Percentiles rank a stretch among this genome's conserved stretches.
Conservation (phyloP, 2,888 invertebrate species). For the Caenorhabditis doughertyi region DNA sequence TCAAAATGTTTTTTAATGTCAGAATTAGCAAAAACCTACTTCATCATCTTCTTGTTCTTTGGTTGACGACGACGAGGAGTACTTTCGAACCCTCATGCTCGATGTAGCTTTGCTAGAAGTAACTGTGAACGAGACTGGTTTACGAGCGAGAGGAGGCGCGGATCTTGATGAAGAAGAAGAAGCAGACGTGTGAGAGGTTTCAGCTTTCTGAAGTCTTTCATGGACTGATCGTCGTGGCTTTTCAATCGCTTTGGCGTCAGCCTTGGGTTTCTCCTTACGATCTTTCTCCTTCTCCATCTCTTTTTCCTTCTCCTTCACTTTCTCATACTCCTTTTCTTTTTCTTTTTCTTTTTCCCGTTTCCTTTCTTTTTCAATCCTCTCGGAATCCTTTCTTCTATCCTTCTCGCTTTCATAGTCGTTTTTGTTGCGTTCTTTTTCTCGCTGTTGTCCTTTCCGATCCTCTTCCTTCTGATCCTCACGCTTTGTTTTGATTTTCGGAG, state of each 20-base stretch:
- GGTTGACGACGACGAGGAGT: constrained; percentile 39
- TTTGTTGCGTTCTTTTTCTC: constrained; percentile 6
- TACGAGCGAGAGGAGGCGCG: background rate
- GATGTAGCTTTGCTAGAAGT: constrained; percentile 17
- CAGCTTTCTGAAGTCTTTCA: constrained; percentile 45
- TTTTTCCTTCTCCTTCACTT: constrained; percentile 13
- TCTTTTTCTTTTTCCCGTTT: constrained; percentile 38
- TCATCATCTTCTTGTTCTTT: constrained; percentile 44
- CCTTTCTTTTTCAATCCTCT: constrained; percentile 11
- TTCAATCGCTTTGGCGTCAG: background rate
- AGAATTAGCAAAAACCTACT: constrained; percentile 3
- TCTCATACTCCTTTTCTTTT: constrained; percentile 20
- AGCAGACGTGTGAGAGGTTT: background rate
- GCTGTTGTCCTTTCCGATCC: background rate
- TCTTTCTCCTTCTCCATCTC: constrained; percentile 18
- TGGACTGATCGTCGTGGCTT: constrained; percentile 41
- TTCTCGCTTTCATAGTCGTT: constrained; percentile 8
- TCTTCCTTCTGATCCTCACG: constrained; percentile 11
- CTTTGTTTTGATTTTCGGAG: constrained; percentile 34
- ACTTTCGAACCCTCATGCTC: constrained; percentile 1
- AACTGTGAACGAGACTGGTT: constrained; percentile 53
- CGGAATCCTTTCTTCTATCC: background rate
- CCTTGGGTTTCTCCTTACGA: background rate
- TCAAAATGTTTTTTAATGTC: background rate
- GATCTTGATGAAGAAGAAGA: constrained; percentile 6